phyloP scores from a whole-genome alignment of 2,113 vertebrate genomes.

The Cheirogaleus medius region DNA sequence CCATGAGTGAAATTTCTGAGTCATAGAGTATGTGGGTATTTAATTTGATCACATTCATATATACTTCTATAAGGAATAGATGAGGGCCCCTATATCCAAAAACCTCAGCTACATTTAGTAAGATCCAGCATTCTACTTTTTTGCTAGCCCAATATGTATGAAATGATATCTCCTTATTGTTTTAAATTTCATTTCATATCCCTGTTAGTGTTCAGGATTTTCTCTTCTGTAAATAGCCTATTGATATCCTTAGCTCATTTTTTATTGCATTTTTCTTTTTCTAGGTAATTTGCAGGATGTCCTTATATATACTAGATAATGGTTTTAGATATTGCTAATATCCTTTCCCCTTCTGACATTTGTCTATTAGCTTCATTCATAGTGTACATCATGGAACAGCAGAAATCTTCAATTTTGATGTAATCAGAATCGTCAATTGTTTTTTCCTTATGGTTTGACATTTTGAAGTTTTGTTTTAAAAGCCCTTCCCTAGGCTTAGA shows the following conservation, averaged over 20 bases:
- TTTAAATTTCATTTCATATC: not conserved
- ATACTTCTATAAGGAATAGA: not conserved
- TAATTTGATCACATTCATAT: not conserved
- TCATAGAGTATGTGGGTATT: not conserved
- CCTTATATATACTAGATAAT: not conserved
- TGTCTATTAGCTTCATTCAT: conserved; percentile 30
- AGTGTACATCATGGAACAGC: not conserved
- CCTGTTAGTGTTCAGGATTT: conserved; percentile 10
- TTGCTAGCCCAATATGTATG: not conserved
- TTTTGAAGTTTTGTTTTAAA: conserved; percentile 50
- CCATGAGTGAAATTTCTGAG: not conserved
- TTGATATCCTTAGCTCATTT: not conserved
- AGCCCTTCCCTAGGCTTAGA: conserved; percentile 5
- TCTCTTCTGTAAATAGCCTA: not conserved
- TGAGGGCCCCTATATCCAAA: not conserved
- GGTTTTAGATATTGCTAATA: conserved; percentile 16
- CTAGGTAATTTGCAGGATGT: not conserved
- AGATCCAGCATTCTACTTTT: not conserved
- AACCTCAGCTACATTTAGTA: not conserved
- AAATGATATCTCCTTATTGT: not conserved
- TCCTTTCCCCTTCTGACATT: conserved; percentile 20
- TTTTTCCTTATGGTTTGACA: conserved; percentile 11
- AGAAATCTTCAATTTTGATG: conserved; percentile 36
- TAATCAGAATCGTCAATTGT: not conserved
- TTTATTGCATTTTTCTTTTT: not conserved